Evolutionary conservation across 2,797 vertebrate genomes (phyloP).

Genomic region (Mus spretus): DNA sequence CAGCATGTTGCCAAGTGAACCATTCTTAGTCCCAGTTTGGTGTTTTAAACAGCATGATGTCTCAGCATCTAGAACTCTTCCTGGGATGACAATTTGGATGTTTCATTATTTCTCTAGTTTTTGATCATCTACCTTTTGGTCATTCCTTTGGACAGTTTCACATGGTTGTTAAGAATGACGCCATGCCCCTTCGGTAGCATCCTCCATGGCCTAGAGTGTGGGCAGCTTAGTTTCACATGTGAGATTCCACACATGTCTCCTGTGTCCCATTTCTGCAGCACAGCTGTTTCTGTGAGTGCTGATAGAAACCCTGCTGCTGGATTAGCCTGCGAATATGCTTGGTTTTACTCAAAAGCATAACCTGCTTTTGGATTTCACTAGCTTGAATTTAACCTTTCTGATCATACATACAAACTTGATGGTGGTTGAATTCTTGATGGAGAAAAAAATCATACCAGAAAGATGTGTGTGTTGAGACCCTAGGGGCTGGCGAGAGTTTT

Average conservation of each 20-base stretch:
- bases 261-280: background rate
- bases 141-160: background rate
- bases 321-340: background rate
- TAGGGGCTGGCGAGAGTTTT: background rate
- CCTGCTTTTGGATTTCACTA: background rate
- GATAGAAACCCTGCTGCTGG: background rate
- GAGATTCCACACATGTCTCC: background rate
- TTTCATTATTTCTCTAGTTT: background rate
- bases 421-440: background rate
- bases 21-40: background rate
- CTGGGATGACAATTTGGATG: fast-evolving
- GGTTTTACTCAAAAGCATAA: background rate
- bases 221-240: background rate
- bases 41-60: fast-evolving
- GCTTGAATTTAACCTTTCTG: background rate
- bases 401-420: background rate
- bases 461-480: background rate
- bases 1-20: background rate
- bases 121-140: fast-evolving
- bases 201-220: no score
- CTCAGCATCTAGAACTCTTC: background rate
- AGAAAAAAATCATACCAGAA: background rate
- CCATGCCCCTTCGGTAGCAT: fast-evolving
- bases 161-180: background rate
- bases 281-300: background rate